Evolutionary conservation across 2,113 vertebrate species (phyloP), one percentile per base, ranked within the genome.

Genomic region (Orthonyx spaldingii): DNA sequence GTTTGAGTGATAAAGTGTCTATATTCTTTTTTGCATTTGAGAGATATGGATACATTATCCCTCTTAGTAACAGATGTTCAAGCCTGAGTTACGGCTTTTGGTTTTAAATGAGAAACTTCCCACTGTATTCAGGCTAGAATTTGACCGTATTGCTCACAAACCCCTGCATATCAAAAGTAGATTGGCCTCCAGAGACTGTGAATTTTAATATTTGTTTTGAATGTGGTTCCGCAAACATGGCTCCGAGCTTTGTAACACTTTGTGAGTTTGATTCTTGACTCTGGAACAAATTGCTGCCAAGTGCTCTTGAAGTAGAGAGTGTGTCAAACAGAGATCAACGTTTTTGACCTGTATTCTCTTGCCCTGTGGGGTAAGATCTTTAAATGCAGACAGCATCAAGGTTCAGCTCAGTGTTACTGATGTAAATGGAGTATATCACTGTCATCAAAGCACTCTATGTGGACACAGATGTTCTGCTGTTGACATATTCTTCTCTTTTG

Each of bases 291-390:
- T 96, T 64, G 82, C 76, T 94, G 93, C 92, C 88, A 89, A 96
- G 90, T 93, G 90, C 92, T 96, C 96, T 96, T 93, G 90, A 96
- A 92, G 85, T 39, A 75, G 64, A 75, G 92, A 81, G 85, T 64
- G 65, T 93, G 92, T 97, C 93, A 94, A 93, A 92, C 75, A 86
- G 68, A 95, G 68, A 96, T 94, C 94, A 95, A 90, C n/a, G 1
- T 90, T 94, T 97, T 82, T 96, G 88, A 96, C 96, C 93, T 90
- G 90, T 70, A 90, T 96, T 96, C 83, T 84, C 56, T 89, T 97
- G 94, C 92, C 92, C 90, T 96, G 88, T 95, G 90, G 94, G 93
- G 92, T 93, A 93, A 96, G 88, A 92, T 92, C 93, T 97, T 92
- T 93, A 95, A 92, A 96, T 90, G 96, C 85, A 95, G 90, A 89